Conservation (phyloP, 2,888 invertebrate species). For the Dione vanillae region DNA sequence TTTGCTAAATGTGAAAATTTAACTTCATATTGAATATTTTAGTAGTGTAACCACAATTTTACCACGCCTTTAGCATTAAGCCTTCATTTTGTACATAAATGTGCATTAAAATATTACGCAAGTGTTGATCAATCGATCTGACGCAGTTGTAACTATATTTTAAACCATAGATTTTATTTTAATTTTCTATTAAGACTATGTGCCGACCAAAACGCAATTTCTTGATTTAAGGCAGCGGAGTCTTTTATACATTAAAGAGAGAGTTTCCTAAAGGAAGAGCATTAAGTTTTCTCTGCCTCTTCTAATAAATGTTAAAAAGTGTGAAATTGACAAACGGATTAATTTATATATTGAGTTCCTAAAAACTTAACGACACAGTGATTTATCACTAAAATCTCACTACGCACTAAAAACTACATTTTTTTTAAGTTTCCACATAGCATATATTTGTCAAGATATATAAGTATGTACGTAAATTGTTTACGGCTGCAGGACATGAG, state of each 20-base stretch:
- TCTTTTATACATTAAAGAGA: too few relatives aligned
- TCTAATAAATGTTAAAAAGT: too few relatives aligned
- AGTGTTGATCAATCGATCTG: neutral
- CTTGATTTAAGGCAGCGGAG: neutral
- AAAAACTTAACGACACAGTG: too few relatives aligned
- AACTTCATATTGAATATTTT: neutral
- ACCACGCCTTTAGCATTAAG: neutral
- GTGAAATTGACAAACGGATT: too few relatives aligned
- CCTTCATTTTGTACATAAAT: neutral
- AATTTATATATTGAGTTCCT: too few relatives aligned
- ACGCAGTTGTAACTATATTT: neutral
- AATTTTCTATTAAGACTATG: too few relatives aligned
- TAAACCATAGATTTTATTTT: too few relatives aligned
- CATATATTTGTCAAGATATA: neutral
- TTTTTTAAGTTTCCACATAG: too few relatives aligned
- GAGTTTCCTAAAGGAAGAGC: too few relatives aligned
- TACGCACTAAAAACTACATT: too few relatives aligned
- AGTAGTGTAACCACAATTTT: neutral
- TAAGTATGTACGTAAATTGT: neutral
- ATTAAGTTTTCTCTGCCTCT: too few relatives aligned
- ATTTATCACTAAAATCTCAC: too few relatives aligned
- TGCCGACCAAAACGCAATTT: neutral
- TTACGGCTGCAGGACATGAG: conserved; percentile 24
- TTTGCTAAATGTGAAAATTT: neutral
- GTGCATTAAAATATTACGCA: neutral